These are phyloP conservation scores for Epizoanthus scotinus DNA, from an alignment of 92 coral and sea anemone genomes.

Conservation along the genomic window DNA sequence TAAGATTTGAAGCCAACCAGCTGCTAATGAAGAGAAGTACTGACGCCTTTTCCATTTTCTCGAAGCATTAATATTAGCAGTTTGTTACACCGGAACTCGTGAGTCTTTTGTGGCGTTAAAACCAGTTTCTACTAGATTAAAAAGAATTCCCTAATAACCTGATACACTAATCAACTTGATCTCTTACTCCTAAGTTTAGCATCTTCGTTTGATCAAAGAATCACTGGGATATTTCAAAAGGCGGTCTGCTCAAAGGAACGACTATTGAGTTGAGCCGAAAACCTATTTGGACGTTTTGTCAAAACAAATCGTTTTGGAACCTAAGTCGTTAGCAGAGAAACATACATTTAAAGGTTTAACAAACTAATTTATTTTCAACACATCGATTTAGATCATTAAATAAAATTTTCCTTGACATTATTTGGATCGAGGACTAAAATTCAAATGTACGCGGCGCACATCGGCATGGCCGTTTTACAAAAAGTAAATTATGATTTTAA, in stretches of 20 bases:
- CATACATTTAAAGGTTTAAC: constrained; percentile 3
- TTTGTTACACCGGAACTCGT: constrained; percentile 30
- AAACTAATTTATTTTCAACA: constrained; percentile 9
- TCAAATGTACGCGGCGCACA: neutral
- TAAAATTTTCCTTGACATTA: neutral
- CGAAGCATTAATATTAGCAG: constrained; percentile 39
- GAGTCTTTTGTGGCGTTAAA: constrained; percentile 13
- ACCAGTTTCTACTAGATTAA: constrained; percentile 36
- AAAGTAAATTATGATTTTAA: constrained; percentile 2
- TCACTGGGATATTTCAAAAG: neutral
- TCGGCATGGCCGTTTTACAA: neutral
- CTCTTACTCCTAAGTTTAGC: constrained; percentile 12
- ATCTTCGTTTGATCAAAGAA: constrained; percentile 9
- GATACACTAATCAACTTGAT: constrained; percentile 38
- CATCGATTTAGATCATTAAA: neutral
- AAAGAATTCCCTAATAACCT: constrained; percentile 20
- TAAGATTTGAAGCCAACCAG: constrained; percentile 24
- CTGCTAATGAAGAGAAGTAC: constrained; percentile 28
- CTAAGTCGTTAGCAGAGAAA: constrained; percentile 32
- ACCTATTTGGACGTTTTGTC: constrained; percentile 14
- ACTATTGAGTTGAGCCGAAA: neutral
- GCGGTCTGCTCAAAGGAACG: constrained; percentile 17
- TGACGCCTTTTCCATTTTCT: constrained; percentile 44
- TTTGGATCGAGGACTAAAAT: neutral
- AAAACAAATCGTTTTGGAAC: constrained; percentile 10